Evolutionary conservation across 1,140 invertebrate genomes (phyloP), one percentile per base, ranked within the genome.

Genomic region (Homalodisca vitripennis): DNA sequence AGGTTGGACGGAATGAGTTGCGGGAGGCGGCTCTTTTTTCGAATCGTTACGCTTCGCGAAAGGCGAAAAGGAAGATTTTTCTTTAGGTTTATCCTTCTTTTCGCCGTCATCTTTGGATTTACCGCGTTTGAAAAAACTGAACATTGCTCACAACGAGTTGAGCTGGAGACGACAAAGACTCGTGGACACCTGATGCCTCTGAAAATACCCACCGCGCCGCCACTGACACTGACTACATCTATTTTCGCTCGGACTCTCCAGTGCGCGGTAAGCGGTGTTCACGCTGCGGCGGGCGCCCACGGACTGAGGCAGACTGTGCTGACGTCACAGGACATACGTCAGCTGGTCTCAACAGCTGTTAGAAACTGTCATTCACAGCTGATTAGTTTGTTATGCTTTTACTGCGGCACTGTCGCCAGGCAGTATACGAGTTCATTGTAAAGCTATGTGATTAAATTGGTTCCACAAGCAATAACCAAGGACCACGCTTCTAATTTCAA

Each of bases 51-150:
- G 53, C 30, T 47, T 60, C 17, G 14, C 34, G n/a, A 69, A 68
- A 32, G 32, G 32, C 24, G 67, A 69, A 46, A 29, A 34, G 13
- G 31, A 20, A 2, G 51, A 31, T 69, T 64, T 63, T 14, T 62
- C 48, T 48, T 69, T 69, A 1, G 41, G 12, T 14, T 68, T 62
- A 55, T 67, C 47, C 29, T 67, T 67, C 29, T 67, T 67, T 24
- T 67, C 53, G 3, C 41, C 27, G 53, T 63, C 55, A 30, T 69
- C 68, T 62, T 69, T 69, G 0, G 68, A 69, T 69, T 69, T 69
- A 29, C 41, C 51, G 20, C 60, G 55, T 41, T 64, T 63, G 57
- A 69, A 69, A 63, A 69, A 69, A 26, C 60, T 69, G 51, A 69
- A 69, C 68, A 69, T 69, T 47, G 17, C 41, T 22, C 3, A 20